phyloP scores from a whole-genome alignment of 2,888 invertebrate species.

The Himalopsyche japonica region DNA sequence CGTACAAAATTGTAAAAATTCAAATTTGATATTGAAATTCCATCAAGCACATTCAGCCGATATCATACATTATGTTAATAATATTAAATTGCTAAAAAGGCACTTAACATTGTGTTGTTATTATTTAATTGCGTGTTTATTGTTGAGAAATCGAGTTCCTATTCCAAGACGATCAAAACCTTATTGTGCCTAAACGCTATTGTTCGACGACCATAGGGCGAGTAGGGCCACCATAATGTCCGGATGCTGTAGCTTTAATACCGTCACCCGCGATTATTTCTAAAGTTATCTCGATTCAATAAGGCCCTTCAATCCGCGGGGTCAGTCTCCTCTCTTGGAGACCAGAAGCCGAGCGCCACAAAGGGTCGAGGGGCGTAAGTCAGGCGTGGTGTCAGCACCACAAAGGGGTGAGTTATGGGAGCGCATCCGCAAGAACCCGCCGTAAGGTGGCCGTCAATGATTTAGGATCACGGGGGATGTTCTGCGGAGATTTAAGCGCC shows the following conservation, averaged over 20 bases:
- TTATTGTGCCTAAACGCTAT: not conserved
- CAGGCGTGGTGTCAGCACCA: not conserved
- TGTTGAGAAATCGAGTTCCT: no score
- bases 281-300: not conserved
- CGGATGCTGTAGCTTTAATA: not conserved
- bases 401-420: not conserved
- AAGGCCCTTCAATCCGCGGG: not conserved
- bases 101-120: no score
- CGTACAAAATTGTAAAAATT: no score
- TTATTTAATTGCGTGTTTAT: no score
- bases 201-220: not conserved
- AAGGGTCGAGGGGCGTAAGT: not conserved
- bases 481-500: not conserved
- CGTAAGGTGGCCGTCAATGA: not conserved
- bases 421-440: not conserved
- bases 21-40: no score
- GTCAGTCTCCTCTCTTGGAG: not conserved
- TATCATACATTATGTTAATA: no score
- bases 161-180: no score
- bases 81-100: no score
- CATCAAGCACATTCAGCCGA: no score
- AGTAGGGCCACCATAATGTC: not conserved
- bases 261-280: not conserved
- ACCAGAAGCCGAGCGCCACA: not conserved
- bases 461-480: not conserved